Evolutionary conservation across 2,113 vertebrate species (phyloP), one percentile per base, ranked within the genome.

Genomic region (Desmodus rotundus): DNA sequence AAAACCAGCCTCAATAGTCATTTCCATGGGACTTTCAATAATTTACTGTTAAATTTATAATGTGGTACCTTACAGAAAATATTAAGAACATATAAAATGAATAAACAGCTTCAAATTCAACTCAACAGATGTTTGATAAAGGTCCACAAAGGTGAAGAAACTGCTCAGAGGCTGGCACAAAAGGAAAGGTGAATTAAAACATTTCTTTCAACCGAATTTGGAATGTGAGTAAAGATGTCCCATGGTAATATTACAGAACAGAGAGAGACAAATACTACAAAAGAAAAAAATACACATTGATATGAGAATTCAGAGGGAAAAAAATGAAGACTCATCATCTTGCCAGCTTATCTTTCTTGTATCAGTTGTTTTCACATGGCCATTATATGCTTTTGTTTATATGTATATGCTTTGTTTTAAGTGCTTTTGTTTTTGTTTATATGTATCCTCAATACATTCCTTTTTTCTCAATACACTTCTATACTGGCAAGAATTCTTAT

Each of bases 61-160:
- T 52, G 15, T 16, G 6, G 3, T 68, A 31, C 3, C 10, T 58
- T 89, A 63, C 33, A 38, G 61, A 83, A 54, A 50, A 36, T 11
- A 72, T 67, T 72, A 82, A 72, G n/a, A n/a, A 68, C 68, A 67
- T 22, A 76, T 38, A 56, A 87, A 74, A 33, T 80, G 10, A 96
- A 94, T 12, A 92, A 94, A 90, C 43, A 84, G 8, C 4, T 92
- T 73, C 43, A 85, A 86, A 87, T n/a, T 76, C 24, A 95, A 45
- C 38, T 74, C 68, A 89, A n/a, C 13, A 65, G 4, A 43, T 93
- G 33, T 67, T 77, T 94, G 38, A 82, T 87, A 94, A 87, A 65
- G 11, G 50, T 70, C n/a, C 45, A 76, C 50, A 65, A 81, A 90
- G 33, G 31, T 85, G 38, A 90, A 76, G 20, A 28, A 91, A 88